Evolutionary conservation across 2,113 vertebrate species (phyloP).

Genomic region (Pimephales promelas): DNA sequence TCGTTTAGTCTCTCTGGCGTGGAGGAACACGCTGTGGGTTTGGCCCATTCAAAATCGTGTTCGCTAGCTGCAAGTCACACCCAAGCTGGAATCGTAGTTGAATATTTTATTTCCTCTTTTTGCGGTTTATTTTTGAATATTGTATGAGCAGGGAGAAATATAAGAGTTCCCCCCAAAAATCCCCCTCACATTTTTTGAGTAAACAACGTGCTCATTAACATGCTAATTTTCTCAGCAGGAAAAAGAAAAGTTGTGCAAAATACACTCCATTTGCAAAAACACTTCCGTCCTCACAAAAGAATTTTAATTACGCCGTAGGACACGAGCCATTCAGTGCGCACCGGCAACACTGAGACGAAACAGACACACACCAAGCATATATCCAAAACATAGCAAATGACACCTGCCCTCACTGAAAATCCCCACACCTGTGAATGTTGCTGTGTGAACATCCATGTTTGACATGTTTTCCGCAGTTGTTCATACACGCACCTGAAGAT

Average conservation of each 20-base stretch:
- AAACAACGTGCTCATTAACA: conserved; percentile 71
- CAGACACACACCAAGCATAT: conserved; percentile 43
- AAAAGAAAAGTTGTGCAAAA: conserved; percentile 67
- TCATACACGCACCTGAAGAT: conserved; percentile 72
- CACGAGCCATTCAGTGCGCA: conserved; percentile 42
- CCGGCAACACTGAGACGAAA: conserved; percentile 37
- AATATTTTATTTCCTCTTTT: conserved; percentile 60
- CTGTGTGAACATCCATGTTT: conserved; percentile 67
- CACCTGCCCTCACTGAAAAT: conserved; percentile 47
- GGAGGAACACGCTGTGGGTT: conserved; percentile 1
- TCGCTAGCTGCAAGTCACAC: conserved; percentile 18
- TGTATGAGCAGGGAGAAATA: conserved; percentile 38
- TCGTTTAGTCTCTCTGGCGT: not conserved
- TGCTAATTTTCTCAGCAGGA: conserved; percentile 74
- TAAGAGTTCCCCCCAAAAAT: conserved; percentile 52
- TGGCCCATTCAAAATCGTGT: conserved; percentile 6
- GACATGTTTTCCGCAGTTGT: conserved; percentile 74
- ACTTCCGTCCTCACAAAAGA: conserved; percentile 49
- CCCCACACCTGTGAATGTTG: conserved; percentile 53
- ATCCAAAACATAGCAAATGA: conserved; percentile 49
- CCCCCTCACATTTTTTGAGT: conserved; percentile 59
- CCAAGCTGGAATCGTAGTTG: conserved; percentile 37
- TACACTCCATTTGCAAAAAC: conserved; percentile 55
- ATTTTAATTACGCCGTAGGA: conserved; percentile 57
- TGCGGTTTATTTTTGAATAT: conserved; percentile 65